phyloP scores from a whole-genome alignment of 2,888 invertebrate genomes.

The Villa cingulata region DNA sequence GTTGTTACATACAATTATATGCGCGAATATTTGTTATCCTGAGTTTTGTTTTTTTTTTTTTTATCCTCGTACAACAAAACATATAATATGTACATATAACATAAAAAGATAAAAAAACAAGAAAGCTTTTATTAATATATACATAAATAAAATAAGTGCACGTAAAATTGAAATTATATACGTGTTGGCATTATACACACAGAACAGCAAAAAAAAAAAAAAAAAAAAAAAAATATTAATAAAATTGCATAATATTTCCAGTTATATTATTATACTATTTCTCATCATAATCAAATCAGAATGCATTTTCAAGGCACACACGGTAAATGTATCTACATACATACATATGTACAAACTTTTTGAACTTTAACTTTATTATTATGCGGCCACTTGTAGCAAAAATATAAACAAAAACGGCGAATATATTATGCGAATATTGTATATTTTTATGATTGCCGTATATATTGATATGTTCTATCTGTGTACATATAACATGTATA shows the following conservation, averaged over 20 bases:
- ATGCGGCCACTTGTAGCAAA: not conserved
- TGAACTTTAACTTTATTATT: not conserved
- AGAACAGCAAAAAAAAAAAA: no score
- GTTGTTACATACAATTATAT: no score
- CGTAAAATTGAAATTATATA: conserved; percentile 8
- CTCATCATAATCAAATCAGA: not conserved
- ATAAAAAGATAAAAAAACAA: no score
- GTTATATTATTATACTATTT: not conserved
- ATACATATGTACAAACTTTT: not conserved
- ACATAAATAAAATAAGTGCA: not conserved
- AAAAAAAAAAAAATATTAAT: no score
- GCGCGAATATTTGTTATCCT: not conserved
- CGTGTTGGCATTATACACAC: no score
- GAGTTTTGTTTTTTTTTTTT: not conserved
- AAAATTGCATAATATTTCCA: no score
- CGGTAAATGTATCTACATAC: not conserved
- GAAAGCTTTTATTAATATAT: not conserved
- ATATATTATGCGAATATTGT: no score
- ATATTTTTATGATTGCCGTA: not conserved
- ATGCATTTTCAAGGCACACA: not conserved
- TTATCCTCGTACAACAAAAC: not conserved
- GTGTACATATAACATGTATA: not conserved
- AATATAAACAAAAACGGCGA: not conserved
- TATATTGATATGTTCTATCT: no score
- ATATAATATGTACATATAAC: no score